phyloP scores from a whole-genome alignment of 35 echinoderm and acorn worm genomes.

The Anneissia japonica region DNA sequence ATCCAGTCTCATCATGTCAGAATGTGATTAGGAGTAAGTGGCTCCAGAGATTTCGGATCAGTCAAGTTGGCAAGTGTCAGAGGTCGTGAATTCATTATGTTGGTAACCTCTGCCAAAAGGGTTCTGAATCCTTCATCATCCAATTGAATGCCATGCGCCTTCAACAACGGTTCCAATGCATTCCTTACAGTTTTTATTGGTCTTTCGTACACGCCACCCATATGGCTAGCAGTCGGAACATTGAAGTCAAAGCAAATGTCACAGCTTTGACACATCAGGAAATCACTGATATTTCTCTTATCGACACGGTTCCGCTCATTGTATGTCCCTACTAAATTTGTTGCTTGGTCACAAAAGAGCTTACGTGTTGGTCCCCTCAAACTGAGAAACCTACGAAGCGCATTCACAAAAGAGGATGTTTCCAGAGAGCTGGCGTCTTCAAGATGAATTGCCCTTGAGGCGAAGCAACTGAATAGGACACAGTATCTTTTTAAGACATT shows the following conservation, averaged over 20 bases:
- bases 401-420: constrained; percentile 48
- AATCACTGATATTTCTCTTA: constrained; percentile 21
- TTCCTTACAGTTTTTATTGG: neutral
- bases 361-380: constrained; percentile 39
- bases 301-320: constrained; percentile 20
- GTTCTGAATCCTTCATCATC: constrained; percentile 50
- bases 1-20: no score
- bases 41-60: constrained; percentile 22
- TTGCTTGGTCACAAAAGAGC: constrained; percentile 32
- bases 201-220: neutral
- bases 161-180: neutral
- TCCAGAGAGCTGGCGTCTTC: constrained; percentile 13
- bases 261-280: constrained; percentile 29
- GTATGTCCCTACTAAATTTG: constrained; percentile 56
- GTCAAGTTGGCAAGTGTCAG: neutral
- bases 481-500: constrained; percentile 52
- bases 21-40: constrained; percentile 50
- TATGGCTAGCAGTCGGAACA: constrained; percentile 44
- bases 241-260: constrained; percentile 38
- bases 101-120: constrained; percentile 59
- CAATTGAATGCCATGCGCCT: neutral
- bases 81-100: constrained; percentile 52
- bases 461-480: constrained; percentile 52
- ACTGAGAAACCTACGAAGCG: constrained; percentile 20
- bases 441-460: constrained; percentile 28